A percentile compares a stretch with the other conserved stretches of the same genome.
phyloP scores from a whole-genome alignment of 2,888 invertebrate genomes.

The Euplexia lucipara region DNA sequence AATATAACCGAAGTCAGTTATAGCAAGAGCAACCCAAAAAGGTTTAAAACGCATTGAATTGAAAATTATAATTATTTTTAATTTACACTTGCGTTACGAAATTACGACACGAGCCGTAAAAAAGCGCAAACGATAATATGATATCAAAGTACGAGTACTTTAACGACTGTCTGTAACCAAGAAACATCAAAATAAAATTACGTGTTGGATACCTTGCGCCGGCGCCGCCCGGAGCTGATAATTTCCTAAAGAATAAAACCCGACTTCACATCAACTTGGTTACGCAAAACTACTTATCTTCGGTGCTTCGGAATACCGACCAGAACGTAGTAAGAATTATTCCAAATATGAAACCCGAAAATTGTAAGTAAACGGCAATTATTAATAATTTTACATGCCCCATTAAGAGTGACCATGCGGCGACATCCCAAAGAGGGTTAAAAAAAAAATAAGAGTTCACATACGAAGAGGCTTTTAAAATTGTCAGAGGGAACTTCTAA shows the following conservation, averaged over 20 bases:
- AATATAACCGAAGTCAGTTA: neutral
- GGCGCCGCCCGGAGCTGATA: slow-evolving; percentile 20
- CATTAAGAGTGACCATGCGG: slow-evolving; percentile 76
- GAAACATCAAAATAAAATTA: slow-evolving; percentile 44
- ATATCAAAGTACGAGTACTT: slow-evolving; percentile 30
- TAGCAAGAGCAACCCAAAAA: neutral
- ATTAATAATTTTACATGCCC: slow-evolving; percentile 82
- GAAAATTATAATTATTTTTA: slow-evolving; percentile 20
- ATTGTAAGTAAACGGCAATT: slow-evolving; percentile 66
- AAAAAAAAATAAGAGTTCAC: slow-evolving; percentile 73
- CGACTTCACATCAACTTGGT: slow-evolving; percentile 12
- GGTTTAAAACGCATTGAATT: slow-evolving; percentile 10
- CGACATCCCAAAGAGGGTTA: slow-evolving; percentile 64
- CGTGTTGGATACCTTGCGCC: slow-evolving; percentile 6
- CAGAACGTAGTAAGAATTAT: slow-evolving; percentile 43
- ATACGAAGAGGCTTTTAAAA: slow-evolving; percentile 81
- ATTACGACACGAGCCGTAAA: slow-evolving; percentile 25
- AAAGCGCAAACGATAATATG: slow-evolving; percentile 37
- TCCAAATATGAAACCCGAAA: slow-evolving; percentile 44
- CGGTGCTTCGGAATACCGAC: slow-evolving; percentile 10
- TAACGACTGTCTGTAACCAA: slow-evolving; percentile 33
- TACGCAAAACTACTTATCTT: slow-evolving; percentile 30
- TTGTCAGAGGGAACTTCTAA: slow-evolving; percentile 84
- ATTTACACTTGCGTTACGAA: slow-evolving; percentile 13
- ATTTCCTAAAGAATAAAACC: slow-evolving; percentile 1